Evolutionary conservation across 2,797 vertebrate species (phyloP).

Genomic region (Botia almorhae): DNA sequence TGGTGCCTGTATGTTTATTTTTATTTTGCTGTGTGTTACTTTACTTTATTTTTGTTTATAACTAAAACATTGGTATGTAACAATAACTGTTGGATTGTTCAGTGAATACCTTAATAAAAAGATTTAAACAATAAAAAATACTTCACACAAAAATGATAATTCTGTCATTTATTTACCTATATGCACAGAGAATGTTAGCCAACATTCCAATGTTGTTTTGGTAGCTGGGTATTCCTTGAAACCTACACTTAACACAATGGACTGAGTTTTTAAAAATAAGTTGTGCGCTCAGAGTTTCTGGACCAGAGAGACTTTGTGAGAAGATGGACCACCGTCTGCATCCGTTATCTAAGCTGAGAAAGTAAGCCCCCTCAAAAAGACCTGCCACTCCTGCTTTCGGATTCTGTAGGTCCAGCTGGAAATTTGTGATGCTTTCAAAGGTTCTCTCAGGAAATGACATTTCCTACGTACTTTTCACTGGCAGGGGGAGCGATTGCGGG

Average conservation of each 20-base stretch:
- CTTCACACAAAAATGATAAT: background rate
- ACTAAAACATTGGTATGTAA: too few species aligned
- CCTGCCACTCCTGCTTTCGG: background rate
- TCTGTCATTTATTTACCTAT: background rate
- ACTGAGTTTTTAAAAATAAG: background rate
- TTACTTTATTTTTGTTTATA: too few species aligned
- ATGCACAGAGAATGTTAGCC: too few species aligned
- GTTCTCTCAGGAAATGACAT: constrained; percentile 18
- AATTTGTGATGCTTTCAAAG: constrained; percentile 5
- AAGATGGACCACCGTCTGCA: background rate
- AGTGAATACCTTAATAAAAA: too few species aligned
- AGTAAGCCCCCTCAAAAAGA: background rate
- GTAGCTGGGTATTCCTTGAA: background rate
- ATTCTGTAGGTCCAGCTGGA: constrained; percentile 17
- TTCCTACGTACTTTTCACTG: constrained; percentile 65
- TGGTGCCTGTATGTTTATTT: too few species aligned
- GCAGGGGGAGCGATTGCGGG: constrained; percentile 58
- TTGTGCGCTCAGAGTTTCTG: constrained; percentile 14
- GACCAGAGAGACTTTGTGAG: constrained; percentile 20
- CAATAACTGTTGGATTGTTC: too few species aligned
- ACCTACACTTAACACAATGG: background rate
- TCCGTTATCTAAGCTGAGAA: constrained; percentile 9
- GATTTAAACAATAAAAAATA: background rate
- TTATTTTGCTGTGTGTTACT: too few species aligned
- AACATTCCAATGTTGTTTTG: too few species aligned